Conservation (phyloP, 2,888 invertebrate genomes). For the Synergus umbraculus region DNA sequence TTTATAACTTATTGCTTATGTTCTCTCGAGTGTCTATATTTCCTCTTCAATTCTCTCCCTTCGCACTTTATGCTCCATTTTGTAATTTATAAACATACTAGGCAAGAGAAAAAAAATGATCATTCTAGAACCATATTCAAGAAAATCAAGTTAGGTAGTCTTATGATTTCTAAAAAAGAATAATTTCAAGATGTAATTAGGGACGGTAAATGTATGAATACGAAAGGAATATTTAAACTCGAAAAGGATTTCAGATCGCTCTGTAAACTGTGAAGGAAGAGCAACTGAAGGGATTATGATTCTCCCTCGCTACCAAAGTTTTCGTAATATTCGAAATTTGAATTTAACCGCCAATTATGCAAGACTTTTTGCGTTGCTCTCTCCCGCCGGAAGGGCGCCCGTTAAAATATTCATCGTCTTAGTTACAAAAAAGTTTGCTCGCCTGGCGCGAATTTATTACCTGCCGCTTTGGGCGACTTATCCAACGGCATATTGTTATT, state of each 20-base stretch:
- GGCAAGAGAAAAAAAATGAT: neutral
- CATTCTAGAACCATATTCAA: neutral
- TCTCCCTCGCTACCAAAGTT: slow-evolving; percentile 59
- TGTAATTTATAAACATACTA: slow-evolving; percentile 14
- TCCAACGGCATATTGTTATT: slow-evolving; percentile 24
- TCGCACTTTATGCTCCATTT: slow-evolving; percentile 14
- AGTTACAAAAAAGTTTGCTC: slow-evolving; percentile 69
- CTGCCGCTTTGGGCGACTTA: slow-evolving; percentile 54
- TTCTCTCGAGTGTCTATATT: slow-evolving; percentile 11
- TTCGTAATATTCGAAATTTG: slow-evolving; percentile 73
- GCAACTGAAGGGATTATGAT: slow-evolving; percentile 27
- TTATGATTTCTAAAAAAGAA: neutral
- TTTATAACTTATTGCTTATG: slow-evolving; percentile 12
- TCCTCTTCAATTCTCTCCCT: slow-evolving; percentile 25
- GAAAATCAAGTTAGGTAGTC: neutral
- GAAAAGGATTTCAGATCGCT: slow-evolving; percentile 9
- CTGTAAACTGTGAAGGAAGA: slow-evolving; percentile 12
- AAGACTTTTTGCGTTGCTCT: slow-evolving; percentile 54
- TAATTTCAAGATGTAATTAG: neutral
- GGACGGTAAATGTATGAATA: neutral
- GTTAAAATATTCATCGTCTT: slow-evolving; percentile 73
- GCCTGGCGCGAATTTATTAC: slow-evolving; percentile 67
- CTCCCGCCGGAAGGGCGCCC: slow-evolving; percentile 57
- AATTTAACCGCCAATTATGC: slow-evolving; percentile 73
- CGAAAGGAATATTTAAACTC: neutral